Evolutionary conservation across 2,113 vertebrate genomes (phyloP), one percentile per base, ranked within the genome.

Genomic region (Isichthys henryi): DNA sequence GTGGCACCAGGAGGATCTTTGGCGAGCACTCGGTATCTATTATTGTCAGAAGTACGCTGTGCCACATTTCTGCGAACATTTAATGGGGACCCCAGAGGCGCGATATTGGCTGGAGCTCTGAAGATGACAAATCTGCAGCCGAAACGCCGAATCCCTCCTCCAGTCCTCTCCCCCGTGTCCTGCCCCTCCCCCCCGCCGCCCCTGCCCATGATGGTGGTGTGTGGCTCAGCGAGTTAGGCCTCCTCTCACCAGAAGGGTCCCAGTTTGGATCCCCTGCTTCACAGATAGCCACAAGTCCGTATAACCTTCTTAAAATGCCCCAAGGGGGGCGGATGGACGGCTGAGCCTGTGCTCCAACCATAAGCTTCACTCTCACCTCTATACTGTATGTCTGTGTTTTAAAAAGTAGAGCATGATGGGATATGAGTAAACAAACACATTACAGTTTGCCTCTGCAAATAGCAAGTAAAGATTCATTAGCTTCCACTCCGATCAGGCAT

Each of bases 51-150:
- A 86, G 62, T 35, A 19, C 43, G 66, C 39, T 66, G 27, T 83
- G 52, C 31, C 31, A 45, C 43, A 43, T 82, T 49, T 27, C 66
- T 87, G 80, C 46, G 13, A 48, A 52, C 89, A 66, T 89, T 91
- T 87, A 89, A 91, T 89, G 86, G 88, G 66, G 43, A 23, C 88
- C 90, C 90, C 7, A 56, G 88, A 87, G 88, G 85, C 88, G 35
- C 10, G 19, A 83, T 89, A 89, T 66, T 66, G 46, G 0, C 89
- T 88, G 58, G 85, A 85, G 9, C 21, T 66, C 88, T 86, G 89
- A 89, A 35, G 66, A 89, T 90, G 56, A 90, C 90, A 87, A 89
- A 91, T 92, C 62, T 88, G 46, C 49, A 88, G 87, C 74, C 90
- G 80, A 39, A n/a, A 43, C 87, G 21, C 80, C 21, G 27, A 8